These are phyloP conservation scores for Euleptes europaea DNA, from an alignment of 2,113 vertebrate genomes.

Conservation along the genomic window DNA sequence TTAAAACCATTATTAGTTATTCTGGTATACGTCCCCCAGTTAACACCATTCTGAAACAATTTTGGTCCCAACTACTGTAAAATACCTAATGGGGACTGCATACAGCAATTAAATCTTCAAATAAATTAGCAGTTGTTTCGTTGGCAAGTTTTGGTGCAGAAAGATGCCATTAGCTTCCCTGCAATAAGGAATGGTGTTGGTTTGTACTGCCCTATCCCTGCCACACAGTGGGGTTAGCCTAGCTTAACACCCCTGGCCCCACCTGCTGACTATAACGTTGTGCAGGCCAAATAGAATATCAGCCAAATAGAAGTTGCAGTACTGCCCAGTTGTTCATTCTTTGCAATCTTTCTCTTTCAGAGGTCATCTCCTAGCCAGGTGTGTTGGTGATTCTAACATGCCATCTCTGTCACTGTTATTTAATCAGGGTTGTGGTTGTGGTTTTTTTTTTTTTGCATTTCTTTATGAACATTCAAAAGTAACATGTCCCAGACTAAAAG, in stretches of 20 bases:
- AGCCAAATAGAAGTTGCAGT: too few species aligned
- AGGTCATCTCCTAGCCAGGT: not conserved
- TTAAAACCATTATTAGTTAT: not conserved
- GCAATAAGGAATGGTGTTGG: too few species aligned
- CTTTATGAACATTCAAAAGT: not conserved
- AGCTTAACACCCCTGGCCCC: too few species aligned
- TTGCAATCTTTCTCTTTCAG: not conserved
- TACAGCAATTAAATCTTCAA: not conserved
- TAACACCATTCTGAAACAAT: not conserved
- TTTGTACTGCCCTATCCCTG: too few species aligned
- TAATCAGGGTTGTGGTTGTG: not conserved
- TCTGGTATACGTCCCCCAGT: not conserved
- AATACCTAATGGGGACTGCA: not conserved
- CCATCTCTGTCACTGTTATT: not conserved
- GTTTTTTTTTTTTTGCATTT: not conserved
- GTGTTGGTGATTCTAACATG: not conserved
- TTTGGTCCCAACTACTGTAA: not conserved
- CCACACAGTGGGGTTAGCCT: too few species aligned
- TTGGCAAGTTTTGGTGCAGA: too few species aligned
- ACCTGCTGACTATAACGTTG: too few species aligned
- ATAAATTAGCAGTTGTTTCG: too few species aligned
- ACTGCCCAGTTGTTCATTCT: not conserved
- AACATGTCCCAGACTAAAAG: not conserved
- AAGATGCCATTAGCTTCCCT: too few species aligned
- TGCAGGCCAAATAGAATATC: too few species aligned